A percentile compares a stretch with the other conserved stretches of the same genome.
Evolutionary conservation across 2,888 invertebrate genomes (phyloP).

Genomic region (Tinea semifulvella): DNA sequence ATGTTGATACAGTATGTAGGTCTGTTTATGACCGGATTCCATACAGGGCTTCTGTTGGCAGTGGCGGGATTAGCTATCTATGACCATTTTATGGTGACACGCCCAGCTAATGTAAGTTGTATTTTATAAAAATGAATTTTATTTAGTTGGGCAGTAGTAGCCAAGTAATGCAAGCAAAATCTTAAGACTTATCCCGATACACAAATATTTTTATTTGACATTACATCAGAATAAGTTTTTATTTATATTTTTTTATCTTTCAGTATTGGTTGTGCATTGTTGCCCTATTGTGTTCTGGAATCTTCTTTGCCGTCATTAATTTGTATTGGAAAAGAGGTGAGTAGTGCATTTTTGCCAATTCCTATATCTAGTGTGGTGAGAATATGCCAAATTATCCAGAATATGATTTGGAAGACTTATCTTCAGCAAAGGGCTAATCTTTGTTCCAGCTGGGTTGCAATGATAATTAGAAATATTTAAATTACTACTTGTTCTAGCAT

Average conservation of each 20-base stretch:
- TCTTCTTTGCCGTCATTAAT: constrained; percentile 75
- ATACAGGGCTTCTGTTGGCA: constrained; percentile 74
- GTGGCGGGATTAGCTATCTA: constrained; percentile 67
- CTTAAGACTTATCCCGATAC: no score
- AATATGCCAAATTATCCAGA: no score
- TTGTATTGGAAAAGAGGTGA: constrained; percentile 79
- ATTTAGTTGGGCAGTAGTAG: no score
- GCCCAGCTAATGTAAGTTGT: constrained; percentile 62
- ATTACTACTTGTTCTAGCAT: no score
- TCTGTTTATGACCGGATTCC: constrained; percentile 82
- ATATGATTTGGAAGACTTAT: no score
- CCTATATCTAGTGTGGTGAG: neutral
- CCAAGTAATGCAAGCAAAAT: no score
- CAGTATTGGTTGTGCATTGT: constrained; percentile 76
- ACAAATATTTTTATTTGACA: no score
- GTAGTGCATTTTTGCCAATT: neutral
- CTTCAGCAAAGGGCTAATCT: no score
- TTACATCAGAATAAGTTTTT: no score
- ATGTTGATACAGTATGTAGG: constrained; percentile 86
- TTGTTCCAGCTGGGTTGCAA: no score
- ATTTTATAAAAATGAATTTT: neutral
- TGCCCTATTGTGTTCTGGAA: constrained; percentile 71
- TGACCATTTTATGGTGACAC: constrained; percentile 66
- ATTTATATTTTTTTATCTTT: no score
- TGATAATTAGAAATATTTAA: no score